Base-by-base conservation (phyloP, 2,797 vertebrate genomes). In the Xenopus petersii region DNA sequence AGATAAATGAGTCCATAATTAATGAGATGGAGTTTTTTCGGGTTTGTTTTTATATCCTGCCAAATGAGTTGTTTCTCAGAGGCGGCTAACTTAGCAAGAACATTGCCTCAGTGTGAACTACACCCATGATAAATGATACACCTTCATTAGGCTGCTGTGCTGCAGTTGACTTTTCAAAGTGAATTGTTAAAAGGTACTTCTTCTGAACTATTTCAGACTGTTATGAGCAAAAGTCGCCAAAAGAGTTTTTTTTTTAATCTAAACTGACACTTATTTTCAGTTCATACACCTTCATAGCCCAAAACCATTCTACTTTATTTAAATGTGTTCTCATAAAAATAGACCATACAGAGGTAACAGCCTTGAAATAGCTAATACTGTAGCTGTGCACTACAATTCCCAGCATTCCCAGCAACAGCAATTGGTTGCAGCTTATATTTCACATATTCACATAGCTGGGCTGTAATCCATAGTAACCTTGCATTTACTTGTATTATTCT, bases 101-200 rank as follows among this genome's bases (percentile, higher is more conserved):
- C 12, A 49, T 63, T 13, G 26, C 30, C 9, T 47, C 33, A 17
- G 42, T 36, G 59, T 64, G 74, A 56, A 12, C 67, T 60, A 58
- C 56, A 15, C 62, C 55, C 64, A 49, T 61, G 64, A 62, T 67
- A 77, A 72, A 78, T 78, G 70, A 79, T 79, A 33, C 65, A 67
- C 71, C 71, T 70, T 79, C 76, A 79, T 74, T 74, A 69, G 48
- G 66, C 76, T 60, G 66, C 70, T 42, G 51, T 49, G 65, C 70
- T 36, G 33, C 47, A 56, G 70, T 47, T 70, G 30, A 56, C 65
- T 78, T 73, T 69, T 78, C 75, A 78, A 78, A 74, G 76, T 70
- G 76, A 79, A 79, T 73, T 74, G 76, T 79, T 79, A 79, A 74
- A 79, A 69, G 71, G 71, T 67, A 69, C 73, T 73, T 73, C 75